These are phyloP conservation scores for Gallinago media DNA, from an alignment of 2,113 vertebrate genomes.

Conservation along the genomic window DNA sequence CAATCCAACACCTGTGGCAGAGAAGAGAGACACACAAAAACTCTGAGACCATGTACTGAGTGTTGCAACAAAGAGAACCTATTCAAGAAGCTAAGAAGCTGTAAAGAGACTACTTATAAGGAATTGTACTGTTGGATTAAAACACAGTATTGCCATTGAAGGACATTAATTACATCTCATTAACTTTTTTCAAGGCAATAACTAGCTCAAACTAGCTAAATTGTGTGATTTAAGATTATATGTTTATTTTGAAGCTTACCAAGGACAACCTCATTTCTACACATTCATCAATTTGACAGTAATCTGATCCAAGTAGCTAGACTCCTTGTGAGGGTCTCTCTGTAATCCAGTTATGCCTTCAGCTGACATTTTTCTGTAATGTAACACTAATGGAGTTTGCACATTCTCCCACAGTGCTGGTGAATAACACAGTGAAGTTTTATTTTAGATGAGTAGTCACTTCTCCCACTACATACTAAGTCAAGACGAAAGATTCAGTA, in stretches of 20 bases:
- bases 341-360: neutral
- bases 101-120: neutral
- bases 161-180: neutral
- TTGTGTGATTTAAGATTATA: neutral
- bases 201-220: neutral
- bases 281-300: slow-evolving; percentile 18
- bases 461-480: neutral
- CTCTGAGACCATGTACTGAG: neutral
- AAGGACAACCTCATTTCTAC: neutral
- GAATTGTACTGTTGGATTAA: neutral
- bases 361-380: neutral
- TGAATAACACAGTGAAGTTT: neutral
- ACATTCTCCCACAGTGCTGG: neutral
- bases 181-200: neutral
- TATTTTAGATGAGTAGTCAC: neutral
- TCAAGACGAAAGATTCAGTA: neutral
- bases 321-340: neutral
- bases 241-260: neutral
- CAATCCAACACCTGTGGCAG: slow-evolving; percentile 91
- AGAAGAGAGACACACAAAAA: neutral
- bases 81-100: neutral
- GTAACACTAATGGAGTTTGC: neutral
- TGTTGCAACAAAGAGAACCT: neutral
- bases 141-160: neutral
- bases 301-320: neutral